Evolutionary conservation across 2,888 invertebrate genomes (phyloP).

Genomic region (Pollenia amentaria): DNA sequence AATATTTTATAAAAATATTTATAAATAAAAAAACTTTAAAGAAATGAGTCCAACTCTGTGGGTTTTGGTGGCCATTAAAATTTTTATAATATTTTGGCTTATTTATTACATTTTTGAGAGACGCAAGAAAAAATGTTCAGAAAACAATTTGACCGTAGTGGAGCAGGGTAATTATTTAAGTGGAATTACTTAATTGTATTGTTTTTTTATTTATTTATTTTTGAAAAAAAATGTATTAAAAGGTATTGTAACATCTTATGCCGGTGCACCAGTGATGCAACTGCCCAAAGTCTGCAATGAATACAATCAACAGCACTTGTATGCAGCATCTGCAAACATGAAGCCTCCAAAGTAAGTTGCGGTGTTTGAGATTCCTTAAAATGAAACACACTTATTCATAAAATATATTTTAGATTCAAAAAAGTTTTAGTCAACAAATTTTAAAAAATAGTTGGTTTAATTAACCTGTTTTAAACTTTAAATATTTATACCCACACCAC

Average conservation of each 20-base stretch:
- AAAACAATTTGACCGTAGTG: slow-evolving; percentile 35
- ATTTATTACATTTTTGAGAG: slow-evolving; percentile 66
- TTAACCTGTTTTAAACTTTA: too few species aligned
- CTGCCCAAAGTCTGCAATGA: slow-evolving; percentile 51
- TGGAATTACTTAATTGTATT: neutral
- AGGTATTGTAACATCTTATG: slow-evolving; percentile 59
- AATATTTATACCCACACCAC: too few species aligned
- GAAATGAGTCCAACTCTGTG: slow-evolving; percentile 60
- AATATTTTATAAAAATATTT: neutral
- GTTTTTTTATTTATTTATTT: neutral
- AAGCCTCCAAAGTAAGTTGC: slow-evolving; percentile 56
- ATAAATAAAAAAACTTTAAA: neutral
- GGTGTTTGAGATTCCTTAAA: neutral
- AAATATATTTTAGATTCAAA: too few species aligned
- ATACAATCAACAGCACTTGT: slow-evolving; percentile 61
- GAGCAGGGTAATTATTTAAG: slow-evolving; percentile 56
- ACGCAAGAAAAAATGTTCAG: slow-evolving; percentile 60
- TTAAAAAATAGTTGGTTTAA: too few species aligned
- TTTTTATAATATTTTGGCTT: slow-evolving; percentile 69
- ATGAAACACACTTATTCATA: too few species aligned
- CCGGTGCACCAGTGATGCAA: slow-evolving; percentile 60
- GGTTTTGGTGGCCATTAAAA: slow-evolving; percentile 68
- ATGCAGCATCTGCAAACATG: slow-evolving; percentile 37
- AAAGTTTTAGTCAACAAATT: too few species aligned
- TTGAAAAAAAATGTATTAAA: neutral